Evolutionary conservation across 2,797 vertebrate genomes (phyloP), one percentile per base, ranked within the genome.

Genomic region (Lagodon rhomboides): DNA sequence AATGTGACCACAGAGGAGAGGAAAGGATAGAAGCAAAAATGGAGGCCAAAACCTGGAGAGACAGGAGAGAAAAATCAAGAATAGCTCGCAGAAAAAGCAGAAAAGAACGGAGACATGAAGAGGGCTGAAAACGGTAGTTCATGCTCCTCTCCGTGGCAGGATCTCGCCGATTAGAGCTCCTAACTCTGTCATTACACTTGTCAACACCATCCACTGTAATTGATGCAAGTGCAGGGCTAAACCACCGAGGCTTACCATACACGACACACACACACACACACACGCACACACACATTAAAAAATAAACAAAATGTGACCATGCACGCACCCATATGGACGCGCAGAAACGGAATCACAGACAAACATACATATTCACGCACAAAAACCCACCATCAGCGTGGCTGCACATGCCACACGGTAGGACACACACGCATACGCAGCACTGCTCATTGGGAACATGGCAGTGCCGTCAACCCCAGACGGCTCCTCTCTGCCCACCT

Each of bases 141-240:
- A 20, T 46, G 7, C 79, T 94, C 87, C 83, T 94, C 92, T 95
- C 89, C 75, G 90, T 92, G 94, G 96, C 93, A 95, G 86, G 88
- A 87, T 86, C 77, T 90, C 91, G 83, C 92, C 94, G 95, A 95
- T 97, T 95, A 95, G 92, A 67, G 73, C 69, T 68, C 70, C 72
- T 55, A 95, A 96, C 96, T 95, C 94, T 88, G 95, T 97, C 96
- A 97, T 97, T 97, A 96, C 92, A 94, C 95, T 95, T 96, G 96
- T 96, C 96, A 97, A 91, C 92, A 88, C 94, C 95, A 90, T 95
- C 95, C 95, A 77, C 77, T 94, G 94, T 96, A 96, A 97, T 90
- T 95, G 96, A 97, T 96, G 95, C 94, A 93, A 93, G 94, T 94
- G 94, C 94, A 63, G 50, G 94, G 94, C 92, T 91, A 86, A 94